Evolutionary conservation across 2,797 vertebrate species (phyloP), one percentile per base, ranked within the genome.

Genomic region (Rhinogobio ventralis): DNA sequence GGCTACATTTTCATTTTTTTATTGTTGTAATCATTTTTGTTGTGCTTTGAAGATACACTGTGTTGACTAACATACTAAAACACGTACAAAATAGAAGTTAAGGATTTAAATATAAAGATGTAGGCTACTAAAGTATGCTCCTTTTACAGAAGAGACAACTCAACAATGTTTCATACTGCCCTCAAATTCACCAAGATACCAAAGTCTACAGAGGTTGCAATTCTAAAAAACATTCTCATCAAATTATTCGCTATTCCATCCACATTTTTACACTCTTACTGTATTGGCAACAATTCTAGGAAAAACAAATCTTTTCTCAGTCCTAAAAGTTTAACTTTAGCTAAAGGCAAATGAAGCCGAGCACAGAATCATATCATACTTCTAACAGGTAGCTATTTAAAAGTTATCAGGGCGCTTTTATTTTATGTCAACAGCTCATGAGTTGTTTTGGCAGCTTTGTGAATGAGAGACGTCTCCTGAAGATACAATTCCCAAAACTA

Each of bases 401-500:
- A n/a, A 23, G n/a, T 14, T 57, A 60, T 19, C 30, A 51, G 15
- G 4, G 15, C 9, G 15, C 69, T 74, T 17, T 46, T 25, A 28
- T 66, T 53, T 53, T 28, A 51, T 57, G 60, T 28, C 25, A 28
- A 30, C 51, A 19, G n/a, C n/a, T 81, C 53, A 69, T 68, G 45
- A 86, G 69, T 33, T 64, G 55, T 84, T 85, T 86, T 79, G 23
- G 90, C 57, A 89, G 85, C 86, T 89, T 87, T 89, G 89, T 90
- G 68, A 88, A 87, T 30, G 42, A 89, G 93, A 39, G 93, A 93
- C 84, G 90, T 94, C 93, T 85, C 92, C 85, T 81, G 88, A 86
- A 91, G 90, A 89, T 46, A 77, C 82, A 84, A 68, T 68, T 57
- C 92, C 89, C 91, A 46, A 69, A 79, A 81, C 69, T 71, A 49